phyloP scores from a whole-genome alignment of 2,888 invertebrate species.

The Brachycybe producta region DNA sequence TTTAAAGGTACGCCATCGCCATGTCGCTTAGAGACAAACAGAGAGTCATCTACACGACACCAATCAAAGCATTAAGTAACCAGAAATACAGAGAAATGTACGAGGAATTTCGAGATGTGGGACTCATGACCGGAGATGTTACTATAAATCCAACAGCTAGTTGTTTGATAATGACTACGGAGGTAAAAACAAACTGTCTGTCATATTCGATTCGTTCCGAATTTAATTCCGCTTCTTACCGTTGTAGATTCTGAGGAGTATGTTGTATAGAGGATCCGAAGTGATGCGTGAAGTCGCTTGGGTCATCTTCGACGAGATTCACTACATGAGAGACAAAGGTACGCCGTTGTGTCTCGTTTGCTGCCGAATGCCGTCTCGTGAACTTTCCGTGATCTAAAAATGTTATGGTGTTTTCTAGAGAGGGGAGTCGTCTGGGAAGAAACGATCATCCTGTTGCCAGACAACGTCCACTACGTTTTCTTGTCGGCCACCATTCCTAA shows the following conservation, averaged over 20 bases:
- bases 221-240: conserved; percentile 3
- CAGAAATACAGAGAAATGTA: conserved; percentile 97
- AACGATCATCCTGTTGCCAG: conserved; percentile 89
- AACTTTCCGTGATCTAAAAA: neutral
- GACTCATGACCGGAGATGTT: conserved; percentile 95
- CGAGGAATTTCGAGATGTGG: conserved; percentile 96
- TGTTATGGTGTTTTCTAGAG: conserved; percentile 41
- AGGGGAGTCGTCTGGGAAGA: conserved; percentile 99
- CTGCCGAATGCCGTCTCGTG: neutral
- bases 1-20: conserved; percentile 76
- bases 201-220: neutral
- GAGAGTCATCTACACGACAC: conserved; percentile 97
- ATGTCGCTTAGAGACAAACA: conserved; percentile 86
- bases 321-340: conserved; percentile 96
- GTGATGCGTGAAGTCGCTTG: conserved; percentile 98
- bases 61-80: conserved; percentile 97
- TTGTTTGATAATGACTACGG: conserved; percentile 99
- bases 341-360: neutral
- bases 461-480: conserved; percentile 97
- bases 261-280: conserved; percentile 97
- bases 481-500: conserved; percentile 99
- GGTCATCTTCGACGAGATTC: conserved; percentile 99
- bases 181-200: conserved; percentile 42
- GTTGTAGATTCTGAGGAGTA: conserved; percentile 79
- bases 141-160: conserved; percentile 97